phyloP scores from a whole-genome alignment of 2,113 vertebrate species.

The Caranx melampygus region DNA sequence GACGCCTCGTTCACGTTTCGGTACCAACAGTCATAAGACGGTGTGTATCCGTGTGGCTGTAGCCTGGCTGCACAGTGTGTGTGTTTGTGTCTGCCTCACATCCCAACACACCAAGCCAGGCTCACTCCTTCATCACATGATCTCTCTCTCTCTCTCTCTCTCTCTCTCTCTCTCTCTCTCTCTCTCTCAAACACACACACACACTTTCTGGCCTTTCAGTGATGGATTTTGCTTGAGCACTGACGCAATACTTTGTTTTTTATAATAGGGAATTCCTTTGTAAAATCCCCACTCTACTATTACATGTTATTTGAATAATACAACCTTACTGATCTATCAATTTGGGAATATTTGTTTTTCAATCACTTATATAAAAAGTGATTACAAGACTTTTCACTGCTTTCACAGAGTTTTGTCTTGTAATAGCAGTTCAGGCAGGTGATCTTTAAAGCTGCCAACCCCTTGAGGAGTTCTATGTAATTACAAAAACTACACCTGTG shows the following conservation, averaged over 20 bases:
- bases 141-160: conserved; percentile 31
- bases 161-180: conserved; percentile 29
- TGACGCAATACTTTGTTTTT: too few species aligned
- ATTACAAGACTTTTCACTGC: too few species aligned
- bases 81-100: conserved; percentile 33
- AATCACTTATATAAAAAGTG: too few species aligned
- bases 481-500: too few species aligned
- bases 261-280: too few species aligned
- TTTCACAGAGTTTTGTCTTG: too few species aligned
- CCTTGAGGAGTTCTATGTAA: too few species aligned
- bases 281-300: background rate
- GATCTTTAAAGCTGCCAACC: too few species aligned
- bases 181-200: background rate
- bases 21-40: conserved; percentile 59
- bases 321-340: too few species aligned
- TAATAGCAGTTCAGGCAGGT: too few species aligned
- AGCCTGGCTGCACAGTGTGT: conserved; percentile 21
- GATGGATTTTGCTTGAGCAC: background rate
- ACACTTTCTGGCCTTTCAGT: background rate
- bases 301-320: too few species aligned
- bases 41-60: conserved; percentile 11
- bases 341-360: too few species aligned
- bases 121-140: conserved; percentile 69
- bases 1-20: conserved; percentile 31
- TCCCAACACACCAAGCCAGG: conserved; percentile 22